A percentile compares a stretch with the other conserved stretches of the same genome.
Conservation (phyloP, 2,888 invertebrate species). For the Philopedon plagiatum region DNA sequence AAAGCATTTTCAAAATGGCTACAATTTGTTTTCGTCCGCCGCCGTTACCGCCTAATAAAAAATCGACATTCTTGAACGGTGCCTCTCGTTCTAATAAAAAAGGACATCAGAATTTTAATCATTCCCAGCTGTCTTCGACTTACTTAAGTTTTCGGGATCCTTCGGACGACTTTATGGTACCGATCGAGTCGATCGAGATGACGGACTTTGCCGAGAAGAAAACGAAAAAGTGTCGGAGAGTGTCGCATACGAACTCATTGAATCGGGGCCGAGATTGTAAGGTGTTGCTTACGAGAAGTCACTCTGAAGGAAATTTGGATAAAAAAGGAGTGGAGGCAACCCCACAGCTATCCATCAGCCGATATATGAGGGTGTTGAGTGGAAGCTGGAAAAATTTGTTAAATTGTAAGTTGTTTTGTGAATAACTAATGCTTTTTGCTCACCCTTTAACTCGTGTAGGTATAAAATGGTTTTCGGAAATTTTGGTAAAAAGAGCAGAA, state of each 20-base stretch:
- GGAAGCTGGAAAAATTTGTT: slow-evolving; percentile 87
- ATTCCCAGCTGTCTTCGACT: slow-evolving; percentile 70
- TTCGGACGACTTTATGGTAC: slow-evolving; percentile 68
- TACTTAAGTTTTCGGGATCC: slow-evolving; percentile 74
- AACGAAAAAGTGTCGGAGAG: slow-evolving; percentile 59
- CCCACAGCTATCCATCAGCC: slow-evolving; percentile 70
- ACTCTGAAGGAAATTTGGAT: slow-evolving; percentile 80
- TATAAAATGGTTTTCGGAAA: too few relatives aligned
- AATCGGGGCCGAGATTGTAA: slow-evolving; percentile 58
- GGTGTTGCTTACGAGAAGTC: slow-evolving; percentile 75
- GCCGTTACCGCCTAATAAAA: slow-evolving; percentile 73
- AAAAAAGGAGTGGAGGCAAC: slow-evolving; percentile 57
- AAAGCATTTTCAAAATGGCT: slow-evolving; percentile 72
- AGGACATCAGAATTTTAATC: slow-evolving; percentile 48
- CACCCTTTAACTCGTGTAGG: neutral
- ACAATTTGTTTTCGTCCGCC: slow-evolving; percentile 74
- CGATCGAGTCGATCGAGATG: slow-evolving; percentile 60
- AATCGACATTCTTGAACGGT: slow-evolving; percentile 57
- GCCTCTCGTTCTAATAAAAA: slow-evolving; percentile 45
- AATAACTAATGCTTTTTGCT: slow-evolving; percentile 23
- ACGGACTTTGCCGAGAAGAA: slow-evolving; percentile 52
- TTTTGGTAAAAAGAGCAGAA: too few relatives aligned
- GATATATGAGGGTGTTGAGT: slow-evolving; percentile 82
- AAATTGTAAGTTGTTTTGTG: slow-evolving; percentile 76
- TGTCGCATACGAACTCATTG: slow-evolving; percentile 70